These are phyloP conservation scores for Chloebia gouldiae DNA, from an alignment of 2,113 vertebrate species.

Conservation along the genomic window DNA sequence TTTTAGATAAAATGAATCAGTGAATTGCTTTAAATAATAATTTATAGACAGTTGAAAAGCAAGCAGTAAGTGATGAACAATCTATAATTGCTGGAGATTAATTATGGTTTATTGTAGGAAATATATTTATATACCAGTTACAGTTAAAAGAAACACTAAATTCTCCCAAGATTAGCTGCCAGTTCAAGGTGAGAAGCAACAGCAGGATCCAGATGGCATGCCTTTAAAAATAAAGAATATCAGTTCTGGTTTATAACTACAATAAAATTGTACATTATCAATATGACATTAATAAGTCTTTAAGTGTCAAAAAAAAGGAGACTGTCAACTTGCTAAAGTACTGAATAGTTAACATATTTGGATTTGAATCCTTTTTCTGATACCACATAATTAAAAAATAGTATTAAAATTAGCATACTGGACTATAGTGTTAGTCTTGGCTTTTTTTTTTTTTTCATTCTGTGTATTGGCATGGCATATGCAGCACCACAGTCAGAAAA, in stretches of 20 bases:
- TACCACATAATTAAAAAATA: background rate
- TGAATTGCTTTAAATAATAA: background rate
- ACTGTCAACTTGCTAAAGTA: background rate
- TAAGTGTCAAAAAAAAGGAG: background rate
- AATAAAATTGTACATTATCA: background rate
- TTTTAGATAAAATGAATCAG: background rate
- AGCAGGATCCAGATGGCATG: constrained; percentile 68
- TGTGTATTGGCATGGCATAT: background rate
- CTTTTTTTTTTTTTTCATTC: background rate
- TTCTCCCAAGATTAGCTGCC: constrained; percentile 71
- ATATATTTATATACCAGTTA: background rate
- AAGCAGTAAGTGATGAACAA: background rate
- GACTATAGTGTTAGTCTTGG: background rate
- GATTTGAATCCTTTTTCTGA: background rate
- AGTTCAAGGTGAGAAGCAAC: constrained; percentile 70
- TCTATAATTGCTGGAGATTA: background rate
- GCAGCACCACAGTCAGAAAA: background rate
- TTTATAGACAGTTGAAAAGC: background rate
- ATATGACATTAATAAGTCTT: background rate
- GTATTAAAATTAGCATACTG: background rate
- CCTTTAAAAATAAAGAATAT: constrained; percentile 57
- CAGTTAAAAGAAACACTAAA: constrained; percentile 49
- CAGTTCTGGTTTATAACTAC: background rate
- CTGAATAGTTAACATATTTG: background rate
- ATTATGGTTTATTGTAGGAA: background rate